Conservation (phyloP, 2,797 vertebrate species). For the Dallia pectoralis region DNA sequence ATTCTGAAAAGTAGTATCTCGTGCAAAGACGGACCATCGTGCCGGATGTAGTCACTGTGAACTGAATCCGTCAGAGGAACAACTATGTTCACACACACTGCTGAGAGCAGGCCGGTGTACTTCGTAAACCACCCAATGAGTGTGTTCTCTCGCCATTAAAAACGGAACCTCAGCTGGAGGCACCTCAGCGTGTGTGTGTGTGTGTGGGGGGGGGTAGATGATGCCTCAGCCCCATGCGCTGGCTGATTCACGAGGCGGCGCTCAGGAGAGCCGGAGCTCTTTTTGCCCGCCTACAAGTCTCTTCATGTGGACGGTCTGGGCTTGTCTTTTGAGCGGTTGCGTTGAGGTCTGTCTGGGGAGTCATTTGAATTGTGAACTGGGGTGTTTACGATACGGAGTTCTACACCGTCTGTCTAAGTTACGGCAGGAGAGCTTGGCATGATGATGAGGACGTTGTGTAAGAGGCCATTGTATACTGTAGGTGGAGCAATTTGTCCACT, state of each 20-base stretch:
- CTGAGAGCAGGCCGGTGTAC: too few species aligned
- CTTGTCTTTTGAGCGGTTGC: not conserved
- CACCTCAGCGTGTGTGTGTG: too few species aligned
- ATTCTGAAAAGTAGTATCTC: too few species aligned
- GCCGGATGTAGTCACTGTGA: too few species aligned
- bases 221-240: too few species aligned
- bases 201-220: not conserved
- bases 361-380: not conserved
- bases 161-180: not conserved
- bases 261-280: not conserved
- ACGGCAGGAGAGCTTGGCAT: not conserved
- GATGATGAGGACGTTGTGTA: not conserved
- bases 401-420: not conserved
- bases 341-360: not conserved
- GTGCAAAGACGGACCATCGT: too few species aligned
- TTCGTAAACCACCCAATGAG: too few species aligned
- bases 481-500: not conserved
- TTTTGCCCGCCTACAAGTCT: not conserved
- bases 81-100: too few species aligned
- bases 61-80: too few species aligned
- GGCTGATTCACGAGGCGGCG: too few species aligned
- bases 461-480: not conserved
- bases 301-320: not conserved
- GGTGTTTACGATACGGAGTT: not conserved
- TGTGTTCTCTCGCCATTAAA: not conserved